Conservation (phyloP, 2,888 invertebrate species). For the Dione juno region DNA sequence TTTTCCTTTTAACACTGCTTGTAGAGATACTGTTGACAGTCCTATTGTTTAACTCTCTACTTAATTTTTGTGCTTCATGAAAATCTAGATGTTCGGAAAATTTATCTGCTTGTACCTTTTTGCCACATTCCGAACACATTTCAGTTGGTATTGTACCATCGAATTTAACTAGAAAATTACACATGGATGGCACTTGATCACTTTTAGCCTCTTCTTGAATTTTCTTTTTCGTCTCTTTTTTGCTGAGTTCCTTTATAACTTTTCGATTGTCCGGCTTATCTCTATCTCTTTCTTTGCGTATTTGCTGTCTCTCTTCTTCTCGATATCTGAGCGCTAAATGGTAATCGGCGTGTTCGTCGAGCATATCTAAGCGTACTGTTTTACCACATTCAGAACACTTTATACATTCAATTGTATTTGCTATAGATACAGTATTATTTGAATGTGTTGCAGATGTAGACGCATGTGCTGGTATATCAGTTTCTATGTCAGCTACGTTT, state of each 20-base stretch:
- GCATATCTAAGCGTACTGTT: slow-evolving; percentile 79
- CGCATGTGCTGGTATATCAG: not conserved
- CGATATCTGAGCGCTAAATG: slow-evolving; percentile 88
- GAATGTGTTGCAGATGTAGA: slow-evolving; percentile 33
- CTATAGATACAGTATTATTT: slow-evolving; percentile 18
- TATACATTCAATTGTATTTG: slow-evolving; percentile 50
- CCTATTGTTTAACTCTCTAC: slow-evolving; percentile 84
- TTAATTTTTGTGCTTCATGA: slow-evolving; percentile 92
- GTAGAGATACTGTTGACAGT: slow-evolving; percentile 30
- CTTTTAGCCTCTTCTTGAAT: slow-evolving; percentile 48
- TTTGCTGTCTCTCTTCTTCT: slow-evolving; percentile 77
- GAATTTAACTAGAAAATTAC: slow-evolving; percentile 77
- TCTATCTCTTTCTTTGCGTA: slow-evolving; percentile 54
- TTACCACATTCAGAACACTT: slow-evolving; percentile 87
- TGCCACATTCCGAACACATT: slow-evolving; percentile 88
- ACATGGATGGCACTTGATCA: slow-evolving; percentile 58
- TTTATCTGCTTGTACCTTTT: slow-evolving; percentile 84
- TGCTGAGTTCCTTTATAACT: slow-evolving; percentile 48
- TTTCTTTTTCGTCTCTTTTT: slow-evolving; percentile 49
- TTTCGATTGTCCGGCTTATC: not conserved
- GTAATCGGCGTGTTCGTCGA: slow-evolving; percentile 88
- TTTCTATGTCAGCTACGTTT: not conserved
- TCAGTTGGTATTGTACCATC: slow-evolving; percentile 66
- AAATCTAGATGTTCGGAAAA: slow-evolving; percentile 91
- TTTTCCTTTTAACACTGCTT: slow-evolving; percentile 66